Conservation (phyloP, 2,113 vertebrate species). For the Microtus oregoni region DNA sequence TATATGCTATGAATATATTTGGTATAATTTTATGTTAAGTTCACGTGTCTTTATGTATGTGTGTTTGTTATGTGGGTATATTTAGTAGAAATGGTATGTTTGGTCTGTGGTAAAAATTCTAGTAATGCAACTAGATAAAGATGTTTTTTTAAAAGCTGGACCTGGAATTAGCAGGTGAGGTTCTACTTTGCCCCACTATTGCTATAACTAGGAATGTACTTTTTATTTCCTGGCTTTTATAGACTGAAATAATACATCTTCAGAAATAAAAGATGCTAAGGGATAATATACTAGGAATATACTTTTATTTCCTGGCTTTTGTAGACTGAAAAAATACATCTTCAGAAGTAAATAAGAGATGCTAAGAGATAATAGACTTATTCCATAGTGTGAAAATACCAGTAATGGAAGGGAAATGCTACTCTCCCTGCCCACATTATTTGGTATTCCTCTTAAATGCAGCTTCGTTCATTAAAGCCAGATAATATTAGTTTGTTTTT, state of each 20-base stretch:
- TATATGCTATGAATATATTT: background rate
- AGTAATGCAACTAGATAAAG: background rate
- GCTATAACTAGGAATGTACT: background rate
- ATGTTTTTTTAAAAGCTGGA: background rate
- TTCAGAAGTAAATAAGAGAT: background rate
- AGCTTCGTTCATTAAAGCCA: slow-evolving; percentile 21
- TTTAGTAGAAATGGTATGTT: background rate
- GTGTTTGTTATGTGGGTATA: background rate
- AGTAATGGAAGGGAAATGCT: slow-evolving; percentile 5
- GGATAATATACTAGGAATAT: background rate
- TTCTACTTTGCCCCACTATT: background rate
- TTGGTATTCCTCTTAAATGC: background rate
- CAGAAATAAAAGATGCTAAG: background rate
- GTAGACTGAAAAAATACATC: slow-evolving; percentile 25
- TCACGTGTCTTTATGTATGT: background rate
- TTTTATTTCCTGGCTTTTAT: background rate
- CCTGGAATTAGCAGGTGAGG: background rate
- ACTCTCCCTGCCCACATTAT: background rate
- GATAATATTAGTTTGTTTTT: background rate
- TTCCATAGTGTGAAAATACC: background rate
- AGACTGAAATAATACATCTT: slow-evolving; percentile 34
- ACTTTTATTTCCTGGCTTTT: background rate
- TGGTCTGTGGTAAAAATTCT: background rate
- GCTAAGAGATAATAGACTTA: background rate
- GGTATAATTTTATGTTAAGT: background rate